Conservation (phyloP, 2,113 vertebrate species). For the Orientallactaga bullata region DNA sequence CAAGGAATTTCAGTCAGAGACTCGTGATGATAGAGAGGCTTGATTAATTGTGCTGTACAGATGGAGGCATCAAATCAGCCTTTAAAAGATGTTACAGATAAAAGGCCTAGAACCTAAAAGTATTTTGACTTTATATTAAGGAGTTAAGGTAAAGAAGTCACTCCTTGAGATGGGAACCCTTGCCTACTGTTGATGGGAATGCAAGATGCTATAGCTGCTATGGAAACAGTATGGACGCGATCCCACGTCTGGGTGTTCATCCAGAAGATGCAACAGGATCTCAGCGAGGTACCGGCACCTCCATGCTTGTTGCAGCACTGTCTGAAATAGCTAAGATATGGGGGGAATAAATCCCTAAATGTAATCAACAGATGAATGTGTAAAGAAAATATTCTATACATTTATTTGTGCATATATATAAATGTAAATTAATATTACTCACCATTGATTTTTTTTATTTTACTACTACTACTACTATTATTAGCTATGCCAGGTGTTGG, state of each 20-base stretch:
- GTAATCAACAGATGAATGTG: not conserved
- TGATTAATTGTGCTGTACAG: constrained; percentile 24
- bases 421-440: not conserved
- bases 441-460: not conserved
- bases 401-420: too few relatives aligned
- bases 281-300: not conserved
- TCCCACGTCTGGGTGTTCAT: not conserved
- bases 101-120: not conserved
- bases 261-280: not conserved
- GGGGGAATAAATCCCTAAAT: not conserved
- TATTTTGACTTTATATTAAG: constrained; percentile 18
- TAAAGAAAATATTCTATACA: not conserved
- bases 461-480: not conserved
- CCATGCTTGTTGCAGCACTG: not conserved
- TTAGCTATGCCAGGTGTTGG: not conserved
- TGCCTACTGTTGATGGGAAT: not conserved
- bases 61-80: constrained; percentile 28
- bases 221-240: not conserved
- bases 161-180: not conserved
- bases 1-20: constrained; percentile 42
- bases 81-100: not conserved
- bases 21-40: not conserved
- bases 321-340: not conserved
- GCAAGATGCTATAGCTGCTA: not conserved
- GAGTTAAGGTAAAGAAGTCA: not conserved